Base-by-base conservation (phyloP, 2,797 vertebrate genomes). In the Urophycis tenuis region DNA sequence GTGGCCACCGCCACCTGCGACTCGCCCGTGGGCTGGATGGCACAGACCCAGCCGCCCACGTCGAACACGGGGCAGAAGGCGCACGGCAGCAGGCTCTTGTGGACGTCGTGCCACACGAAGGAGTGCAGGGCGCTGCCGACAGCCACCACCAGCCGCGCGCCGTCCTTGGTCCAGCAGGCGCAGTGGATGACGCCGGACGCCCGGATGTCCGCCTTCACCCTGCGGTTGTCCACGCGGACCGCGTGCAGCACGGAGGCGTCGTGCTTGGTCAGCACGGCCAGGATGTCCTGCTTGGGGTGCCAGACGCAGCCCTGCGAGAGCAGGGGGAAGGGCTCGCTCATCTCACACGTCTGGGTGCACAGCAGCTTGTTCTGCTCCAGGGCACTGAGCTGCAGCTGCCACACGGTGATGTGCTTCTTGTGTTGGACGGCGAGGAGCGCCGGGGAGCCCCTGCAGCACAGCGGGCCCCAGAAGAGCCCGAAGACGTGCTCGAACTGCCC, bases 141-240 rank as follows among this genome's bases (percentile, higher is more conserved):
- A 0, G 96, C 97, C 39, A 98, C 94, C 7, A 99, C 96, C 76
- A 99, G 86, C n/a, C 96, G 94, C 0, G 84, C 92, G 25, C 98
- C 97, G 2, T 97, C 96, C 84, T 91, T 95, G 6, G 97, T 97
- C 98, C 98, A 99, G 73, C 95, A 98, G 0, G 96, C 96, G 5
- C 96, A 97, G 77, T 95, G 95, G 85, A 99, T 92, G 5, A 93
- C 87, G 17, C 94, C 94, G 0, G 92, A 92, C 41, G 91, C 88
- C 84, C 91, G 92, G 74, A 96, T 91, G 71, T 96, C 94, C 0
- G 92, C 95, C 84, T 95, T 96, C 30, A 95, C 89, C 19, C 92
- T 92, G 3, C 93, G 82, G 77, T 93, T 94, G 85, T 95, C 94
- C 11, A 91, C 85, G 8, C 94, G 89, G 30, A 97, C 93, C 0